Evolutionary conservation across 2,888 invertebrate genomes (phyloP), one percentile per base, ranked within the genome.

Genomic region (Drosophila putrida): DNA sequence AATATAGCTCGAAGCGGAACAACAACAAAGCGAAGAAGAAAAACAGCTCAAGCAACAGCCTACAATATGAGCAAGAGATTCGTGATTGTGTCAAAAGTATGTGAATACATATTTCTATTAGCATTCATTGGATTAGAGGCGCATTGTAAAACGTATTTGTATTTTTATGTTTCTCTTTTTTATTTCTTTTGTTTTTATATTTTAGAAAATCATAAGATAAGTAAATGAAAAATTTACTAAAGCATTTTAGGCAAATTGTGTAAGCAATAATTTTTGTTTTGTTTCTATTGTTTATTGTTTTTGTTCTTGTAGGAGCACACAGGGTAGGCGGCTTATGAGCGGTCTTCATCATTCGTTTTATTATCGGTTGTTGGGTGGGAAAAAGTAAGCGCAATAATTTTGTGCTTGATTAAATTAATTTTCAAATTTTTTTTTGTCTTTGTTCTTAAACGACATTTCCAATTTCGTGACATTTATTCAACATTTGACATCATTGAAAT

Each of bases 281-380:
- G 25, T 61, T 43, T 38, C 43, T n/a, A 66, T 74, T 50, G 35
- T 71, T 59, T 70, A 47, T 53, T 65, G 41, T 50, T 49, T 64
- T 62, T 70, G 53, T 71, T 72, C 41, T 77, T 64, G 78, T 90
- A 89, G 90, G 91, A 91, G 91, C 90, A 92, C 91, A 91, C 90
- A 92, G 92, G 92, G 92, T 91, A 91, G 91, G 91, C 91, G 90
- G 91, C 91, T 90, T 89, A 90, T 91, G 91, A 92, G 90, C 91
- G 91, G 91, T 91, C 90, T 91, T 85, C 90, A 86, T 82, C 90
- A 90, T 91, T 89, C 90, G 86, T 80, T 87, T 85, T 71, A 87
- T 78, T 66, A 67, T 75, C 76, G 71, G 57, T 71, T 76, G 71
- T 75, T 75, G 76, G 75, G 69, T 78, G 76, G 61, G 75, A 70